Evolutionary conservation across 2,113 vertebrate species (phyloP), one percentile per base, ranked within the genome.

Genomic region (Scalopus aquaticus): DNA sequence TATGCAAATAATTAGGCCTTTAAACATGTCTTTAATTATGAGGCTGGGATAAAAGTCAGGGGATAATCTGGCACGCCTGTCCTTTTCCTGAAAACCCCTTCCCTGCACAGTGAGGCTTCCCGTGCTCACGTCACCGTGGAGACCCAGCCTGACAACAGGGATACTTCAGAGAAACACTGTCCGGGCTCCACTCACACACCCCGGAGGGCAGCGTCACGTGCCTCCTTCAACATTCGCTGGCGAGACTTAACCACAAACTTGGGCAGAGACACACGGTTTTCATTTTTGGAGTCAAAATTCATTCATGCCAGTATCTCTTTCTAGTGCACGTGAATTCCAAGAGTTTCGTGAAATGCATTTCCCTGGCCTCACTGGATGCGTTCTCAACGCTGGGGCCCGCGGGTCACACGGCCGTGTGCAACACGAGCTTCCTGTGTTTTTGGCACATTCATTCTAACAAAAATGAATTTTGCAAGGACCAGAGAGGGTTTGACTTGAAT

Each of bases 1-100:
- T 98, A 98, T 98, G 98, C 98, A 98, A 98, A 98, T 98, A 98
- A 98, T 98, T 98, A 98, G 95, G 94, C 96, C 96, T 96, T 97
- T 97, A 96, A 98, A 97, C 96, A 88, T 98, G 98, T 95, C 98
- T 98, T 97, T 97, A 97, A 98, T 98, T 98, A 98, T 51, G 83
- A 97, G 90, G 92, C 96, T 92, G 96, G 97, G 97, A 98, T 97
- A 98, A 97, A 98, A 98, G 97, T 98, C 95, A 96, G 96, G 96
- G 96, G 97, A 91, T 96, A 73, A 97, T 95, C 95, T 72, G 82
- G 96, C 72, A 81, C 92, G 97, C 54, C n/a, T 78, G 97, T 92
- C 96, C 96, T 96, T 96, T 90, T 91, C 97, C 95, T 96, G 96
- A 96, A 97, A 95, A 93, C 83, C 69, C 87, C 95, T 88, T 97